Conservation (phyloP, 2,113 vertebrate species). For the Mobula hypostoma region DNA sequence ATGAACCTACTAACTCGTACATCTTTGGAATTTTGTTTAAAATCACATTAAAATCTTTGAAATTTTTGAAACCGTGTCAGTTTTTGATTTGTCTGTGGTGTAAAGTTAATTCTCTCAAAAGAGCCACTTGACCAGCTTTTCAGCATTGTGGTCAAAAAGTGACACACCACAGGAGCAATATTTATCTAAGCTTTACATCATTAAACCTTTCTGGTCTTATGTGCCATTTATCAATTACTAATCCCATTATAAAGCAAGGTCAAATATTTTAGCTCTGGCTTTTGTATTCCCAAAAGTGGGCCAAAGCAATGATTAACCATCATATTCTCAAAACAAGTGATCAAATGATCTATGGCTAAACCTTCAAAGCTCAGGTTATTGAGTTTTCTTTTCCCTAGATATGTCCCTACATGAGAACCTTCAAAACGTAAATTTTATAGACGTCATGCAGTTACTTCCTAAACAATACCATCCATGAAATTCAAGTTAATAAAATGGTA, state of each 20-base stretch:
- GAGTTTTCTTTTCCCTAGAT: background rate
- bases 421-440: background rate
- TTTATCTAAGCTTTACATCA: too few relatives aligned
- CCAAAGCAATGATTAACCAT: background rate
- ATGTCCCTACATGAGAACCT: background rate
- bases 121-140: background rate
- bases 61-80: background rate
- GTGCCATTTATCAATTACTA: background rate
- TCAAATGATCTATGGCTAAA: too few relatives aligned
- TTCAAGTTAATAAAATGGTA: background rate
- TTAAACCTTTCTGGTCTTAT: background rate
- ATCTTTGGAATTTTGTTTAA: too few relatives aligned
- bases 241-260: background rate
- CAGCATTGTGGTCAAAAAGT: too few relatives aligned
- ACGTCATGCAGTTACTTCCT: background rate
- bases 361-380: background rate
- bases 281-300: background rate
- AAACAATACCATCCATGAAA: background rate
- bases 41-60: background rate
- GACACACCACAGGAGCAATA: too few relatives aligned
- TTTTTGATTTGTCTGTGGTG: too few relatives aligned
- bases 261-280: background rate
- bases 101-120: too few relatives aligned
- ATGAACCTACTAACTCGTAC: too few relatives aligned
- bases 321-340: too few relatives aligned